Evolutionary conservation across 2,888 invertebrate species (phyloP).

Genomic region (Andrena haemorrhoa): DNA sequence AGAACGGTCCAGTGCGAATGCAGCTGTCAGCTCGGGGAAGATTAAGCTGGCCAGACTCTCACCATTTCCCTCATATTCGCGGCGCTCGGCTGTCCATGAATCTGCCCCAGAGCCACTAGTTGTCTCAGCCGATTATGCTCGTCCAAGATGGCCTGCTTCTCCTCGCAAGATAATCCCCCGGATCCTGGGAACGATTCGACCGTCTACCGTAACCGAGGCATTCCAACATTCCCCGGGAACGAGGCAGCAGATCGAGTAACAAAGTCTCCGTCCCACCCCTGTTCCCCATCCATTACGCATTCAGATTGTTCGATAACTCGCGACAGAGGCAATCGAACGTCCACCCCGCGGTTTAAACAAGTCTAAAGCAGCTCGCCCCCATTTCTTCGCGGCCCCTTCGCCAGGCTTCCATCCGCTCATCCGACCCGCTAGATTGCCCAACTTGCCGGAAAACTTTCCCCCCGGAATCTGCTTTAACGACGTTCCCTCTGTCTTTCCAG

Average conservation of each 20-base stretch:
- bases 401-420: constrained; percentile 15
- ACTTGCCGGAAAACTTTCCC: constrained; percentile 50
- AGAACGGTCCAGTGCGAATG: too few species aligned
- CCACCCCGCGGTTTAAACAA: neutral
- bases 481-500: constrained; percentile 44
- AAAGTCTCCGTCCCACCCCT: neutral
- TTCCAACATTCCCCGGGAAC: neutral
- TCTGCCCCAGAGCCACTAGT: constrained; percentile 91
- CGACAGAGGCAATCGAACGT: constrained; percentile 12
- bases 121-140: constrained; percentile 93
- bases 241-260: neutral
- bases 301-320: constrained; percentile 11
- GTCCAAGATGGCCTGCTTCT: constrained; percentile 91
- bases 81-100: constrained; percentile 91
- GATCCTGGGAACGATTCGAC: constrained; percentile 85
- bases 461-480: constrained; percentile 50
- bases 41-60: constrained; percentile 75
- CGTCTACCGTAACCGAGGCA: neutral
- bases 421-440: constrained; percentile 34
- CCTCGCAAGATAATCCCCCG: constrained; percentile 89
- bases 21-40: neutral
- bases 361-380: constrained; percentile 26
- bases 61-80: constrained; percentile 96
- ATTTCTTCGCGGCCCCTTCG: neutral
- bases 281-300: constrained; percentile 13